Conservation (phyloP, 2,888 invertebrate species). For the Asteroscopus sphinx region DNA sequence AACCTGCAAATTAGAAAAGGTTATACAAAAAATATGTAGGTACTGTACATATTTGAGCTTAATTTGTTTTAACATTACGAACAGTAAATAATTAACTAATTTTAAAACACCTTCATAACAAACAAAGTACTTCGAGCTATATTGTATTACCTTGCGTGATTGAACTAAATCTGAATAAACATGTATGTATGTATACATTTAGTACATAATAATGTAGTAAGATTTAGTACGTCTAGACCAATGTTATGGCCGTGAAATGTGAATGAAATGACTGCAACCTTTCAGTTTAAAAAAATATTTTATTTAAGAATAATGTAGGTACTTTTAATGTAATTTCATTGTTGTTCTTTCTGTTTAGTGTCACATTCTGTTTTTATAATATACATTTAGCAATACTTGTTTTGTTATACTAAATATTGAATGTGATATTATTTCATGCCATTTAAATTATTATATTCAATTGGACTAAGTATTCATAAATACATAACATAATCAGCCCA, state of each 20-base stretch:
- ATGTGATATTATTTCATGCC: no score
- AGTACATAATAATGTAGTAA: conserved; percentile 17
- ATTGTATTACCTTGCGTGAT: conserved; percentile 40
- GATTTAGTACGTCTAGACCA: conserved; percentile 58
- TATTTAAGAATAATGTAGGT: conserved; percentile 18
- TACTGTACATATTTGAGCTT: no score
- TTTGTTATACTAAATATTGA: no score
- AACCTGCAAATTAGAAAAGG: no score
- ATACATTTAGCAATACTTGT: no score
- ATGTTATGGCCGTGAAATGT: conserved; percentile 38
- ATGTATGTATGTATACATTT: conserved; percentile 43
- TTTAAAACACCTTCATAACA: conserved; percentile 27
- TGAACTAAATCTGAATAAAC: conserved; percentile 29
- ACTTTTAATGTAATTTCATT: not conserved
- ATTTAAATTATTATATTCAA: no score
- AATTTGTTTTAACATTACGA: conserved; percentile 6
- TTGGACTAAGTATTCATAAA: no score
- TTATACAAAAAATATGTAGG: no score
- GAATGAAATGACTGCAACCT: conserved; percentile 32
- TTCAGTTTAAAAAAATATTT: conserved; percentile 18
- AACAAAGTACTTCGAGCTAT: conserved; percentile 6
- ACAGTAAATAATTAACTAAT: conserved; percentile 24
- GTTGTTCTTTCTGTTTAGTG: not conserved
- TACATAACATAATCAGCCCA: no score
- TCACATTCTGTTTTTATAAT: not conserved